These are phyloP conservation scores for Dendrocincla fuliginosa DNA, from an alignment of 2,797 vertebrate genomes.

Conservation along the genomic window DNA sequence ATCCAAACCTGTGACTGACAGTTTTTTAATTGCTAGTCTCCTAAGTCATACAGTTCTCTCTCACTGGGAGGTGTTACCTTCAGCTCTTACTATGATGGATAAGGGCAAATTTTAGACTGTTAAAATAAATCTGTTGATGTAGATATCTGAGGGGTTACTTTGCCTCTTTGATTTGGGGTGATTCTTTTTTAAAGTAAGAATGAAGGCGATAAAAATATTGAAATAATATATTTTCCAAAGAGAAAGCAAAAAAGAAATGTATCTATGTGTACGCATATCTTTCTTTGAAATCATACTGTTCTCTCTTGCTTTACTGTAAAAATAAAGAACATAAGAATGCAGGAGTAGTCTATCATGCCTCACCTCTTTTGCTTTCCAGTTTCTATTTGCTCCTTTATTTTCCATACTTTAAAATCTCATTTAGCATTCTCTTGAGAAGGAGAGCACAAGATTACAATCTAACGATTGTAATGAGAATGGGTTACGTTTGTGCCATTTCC, in stretches of 20 bases:
- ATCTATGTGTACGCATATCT: not conserved
- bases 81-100: conserved; percentile 15
- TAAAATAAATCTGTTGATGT: not conserved
- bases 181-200: not conserved
- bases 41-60: not conserved
- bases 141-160: not conserved
- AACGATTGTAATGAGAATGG: conserved; percentile 81
- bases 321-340: conserved; percentile 56
- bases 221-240: not conserved
- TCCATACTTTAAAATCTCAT: conserved; percentile 82
- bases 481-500: conserved; percentile 81
- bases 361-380: conserved; percentile 75
- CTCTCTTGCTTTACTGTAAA: conserved; percentile 37
- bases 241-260: not conserved
- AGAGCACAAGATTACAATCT: conserved; percentile 81
- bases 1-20: conserved; percentile 54
- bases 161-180: not conserved
- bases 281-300: conserved; percentile 14
- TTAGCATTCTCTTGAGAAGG: conserved; percentile 79
- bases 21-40: conserved; percentile 60
- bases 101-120: not conserved
- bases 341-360: conserved; percentile 71
- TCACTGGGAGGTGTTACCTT: conserved; percentile 38
- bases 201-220: not conserved
- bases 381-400: conserved; percentile 79